These are phyloP conservation scores for Brevimyrus niger DNA, from an alignment of 2,113 vertebrate species.

Conservation along the genomic window DNA sequence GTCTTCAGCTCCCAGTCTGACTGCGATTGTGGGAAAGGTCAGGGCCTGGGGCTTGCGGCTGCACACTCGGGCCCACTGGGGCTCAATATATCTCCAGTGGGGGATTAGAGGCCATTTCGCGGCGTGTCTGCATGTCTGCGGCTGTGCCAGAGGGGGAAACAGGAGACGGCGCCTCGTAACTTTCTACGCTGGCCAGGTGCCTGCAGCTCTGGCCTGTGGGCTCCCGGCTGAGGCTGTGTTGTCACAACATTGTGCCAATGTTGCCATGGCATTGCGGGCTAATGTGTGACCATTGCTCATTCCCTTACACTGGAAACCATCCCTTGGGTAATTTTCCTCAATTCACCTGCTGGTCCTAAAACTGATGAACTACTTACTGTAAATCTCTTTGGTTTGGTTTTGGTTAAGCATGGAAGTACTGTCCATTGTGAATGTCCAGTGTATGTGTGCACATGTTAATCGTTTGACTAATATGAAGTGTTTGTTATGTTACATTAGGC, in stretches of 20 bases:
- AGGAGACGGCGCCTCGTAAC: background rate
- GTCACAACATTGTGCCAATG: background rate
- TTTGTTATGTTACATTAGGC: background rate
- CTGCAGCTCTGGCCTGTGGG: background rate
- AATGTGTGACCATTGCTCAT: background rate
- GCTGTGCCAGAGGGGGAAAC: slow-evolving; percentile 6
- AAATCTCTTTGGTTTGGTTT: background rate
- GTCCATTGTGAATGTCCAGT: background rate
- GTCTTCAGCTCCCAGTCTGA: background rate
- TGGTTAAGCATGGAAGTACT: background rate
- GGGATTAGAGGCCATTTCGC: slow-evolving; percentile 19
- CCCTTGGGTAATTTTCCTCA: background rate
- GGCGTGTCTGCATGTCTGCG: slow-evolving; percentile 26
- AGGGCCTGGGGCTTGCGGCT: background rate
- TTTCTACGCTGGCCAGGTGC: slow-evolving; percentile 14
- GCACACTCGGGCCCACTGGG: background rate
- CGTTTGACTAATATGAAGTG: background rate
- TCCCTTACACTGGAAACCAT: background rate
- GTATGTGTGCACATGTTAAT: background rate
- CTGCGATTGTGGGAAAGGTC: slow-evolving; percentile 19
- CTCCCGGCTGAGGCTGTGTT: background rate
- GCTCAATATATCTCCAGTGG: slow-evolving; percentile 16
- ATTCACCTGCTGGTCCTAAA: background rate
- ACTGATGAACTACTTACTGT: background rate
- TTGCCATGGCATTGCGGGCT: background rate